Percentiles rank a stretch among this genome's conserved stretches.
These are phyloP conservation scores for Drosophila subpulchrella DNA, from an alignment of 1,140 invertebrate genomes.

Conservation along the genomic window DNA sequence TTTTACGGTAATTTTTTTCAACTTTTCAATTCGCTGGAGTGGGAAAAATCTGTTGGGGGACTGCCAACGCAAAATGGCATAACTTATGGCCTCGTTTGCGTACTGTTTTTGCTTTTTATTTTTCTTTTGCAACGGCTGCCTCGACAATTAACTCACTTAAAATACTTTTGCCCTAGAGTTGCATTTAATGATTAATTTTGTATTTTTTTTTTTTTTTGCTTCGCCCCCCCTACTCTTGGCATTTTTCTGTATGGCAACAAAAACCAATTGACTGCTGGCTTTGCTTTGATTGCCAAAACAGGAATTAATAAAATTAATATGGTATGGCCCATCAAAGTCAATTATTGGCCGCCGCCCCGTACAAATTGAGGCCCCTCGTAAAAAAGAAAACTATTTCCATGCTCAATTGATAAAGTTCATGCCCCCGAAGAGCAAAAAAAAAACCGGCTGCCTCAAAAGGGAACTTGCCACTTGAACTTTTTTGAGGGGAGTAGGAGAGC, in stretches of 20 bases:
- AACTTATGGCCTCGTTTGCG: constrained; percentile 74
- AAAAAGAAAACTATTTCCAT: constrained; percentile 66
- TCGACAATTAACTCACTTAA: constrained; percentile 75
- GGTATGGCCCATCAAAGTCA: constrained; percentile 60
- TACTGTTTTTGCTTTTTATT: constrained; percentile 19
- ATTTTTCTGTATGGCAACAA: constrained; percentile 11
- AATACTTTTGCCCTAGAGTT: constrained; percentile 65
- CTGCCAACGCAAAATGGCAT: constrained; percentile 69
- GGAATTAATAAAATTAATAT: constrained; percentile 74
- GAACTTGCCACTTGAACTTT: constrained; percentile 70
- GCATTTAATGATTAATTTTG: constrained; percentile 66
- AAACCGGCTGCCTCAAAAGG: constrained; percentile 35
- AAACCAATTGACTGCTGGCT: constrained; percentile 41
- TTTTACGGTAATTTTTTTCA: constrained; percentile 62
- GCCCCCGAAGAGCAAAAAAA: constrained; percentile 30
- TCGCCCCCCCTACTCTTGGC: neutral
- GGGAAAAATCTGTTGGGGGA: constrained; percentile 1
- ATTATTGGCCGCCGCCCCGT: constrained; percentile 39
- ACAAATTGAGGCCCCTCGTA: constrained; percentile 40
- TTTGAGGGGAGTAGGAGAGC: constrained; percentile 11
- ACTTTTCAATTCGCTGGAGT: constrained; percentile 39
- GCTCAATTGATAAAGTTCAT: constrained; percentile 75
- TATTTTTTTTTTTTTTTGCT: constrained; percentile 11
- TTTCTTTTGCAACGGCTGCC: constrained; percentile 25
- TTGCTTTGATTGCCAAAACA: constrained; percentile 64